phyloP scores from a whole-genome alignment of 2,888 invertebrate species.

The Cremastinae sp. region DNA sequence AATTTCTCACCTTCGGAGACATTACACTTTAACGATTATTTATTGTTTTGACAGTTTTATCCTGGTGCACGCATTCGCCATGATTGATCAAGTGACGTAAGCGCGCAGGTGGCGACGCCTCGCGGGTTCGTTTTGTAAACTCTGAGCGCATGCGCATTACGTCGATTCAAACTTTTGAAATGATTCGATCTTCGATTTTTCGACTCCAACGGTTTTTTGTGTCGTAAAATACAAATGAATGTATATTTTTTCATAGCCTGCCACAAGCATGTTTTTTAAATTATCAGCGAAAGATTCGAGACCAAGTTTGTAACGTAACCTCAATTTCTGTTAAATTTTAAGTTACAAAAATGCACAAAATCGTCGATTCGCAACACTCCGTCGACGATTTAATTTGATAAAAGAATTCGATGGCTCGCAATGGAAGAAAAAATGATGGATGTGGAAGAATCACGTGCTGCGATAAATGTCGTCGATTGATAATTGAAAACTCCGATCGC shows the following conservation, averaged over 20 bases:
- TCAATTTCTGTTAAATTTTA: constrained; percentile 7
- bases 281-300: neutral
- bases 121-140: constrained; percentile 2
- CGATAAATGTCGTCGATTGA: constrained; percentile 19
- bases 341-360: constrained; percentile 7
- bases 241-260: neutral
- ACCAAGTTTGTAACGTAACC: constrained; percentile 17
- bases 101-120: neutral
- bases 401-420: constrained; percentile 47
- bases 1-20: constrained; percentile 43
- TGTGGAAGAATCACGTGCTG: constrained; percentile 21
- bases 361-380: neutral
- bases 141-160: neutral
- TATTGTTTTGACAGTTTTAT: constrained; percentile 56
- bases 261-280: neutral
- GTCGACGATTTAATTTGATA: neutral
- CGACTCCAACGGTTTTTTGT: too few relatives aligned
- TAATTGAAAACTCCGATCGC: constrained; percentile 5
- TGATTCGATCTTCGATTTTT: too few relatives aligned
- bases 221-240: too few relatives aligned
- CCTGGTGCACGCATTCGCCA: constrained; percentile 15
- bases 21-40: constrained; percentile 40
- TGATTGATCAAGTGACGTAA: constrained; percentile 29
- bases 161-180: neutral
- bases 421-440: constrained; percentile 24